Evolutionary conservation across 1,140 invertebrate species (phyloP).

Genomic region (Cepaea nemoralis): DNA sequence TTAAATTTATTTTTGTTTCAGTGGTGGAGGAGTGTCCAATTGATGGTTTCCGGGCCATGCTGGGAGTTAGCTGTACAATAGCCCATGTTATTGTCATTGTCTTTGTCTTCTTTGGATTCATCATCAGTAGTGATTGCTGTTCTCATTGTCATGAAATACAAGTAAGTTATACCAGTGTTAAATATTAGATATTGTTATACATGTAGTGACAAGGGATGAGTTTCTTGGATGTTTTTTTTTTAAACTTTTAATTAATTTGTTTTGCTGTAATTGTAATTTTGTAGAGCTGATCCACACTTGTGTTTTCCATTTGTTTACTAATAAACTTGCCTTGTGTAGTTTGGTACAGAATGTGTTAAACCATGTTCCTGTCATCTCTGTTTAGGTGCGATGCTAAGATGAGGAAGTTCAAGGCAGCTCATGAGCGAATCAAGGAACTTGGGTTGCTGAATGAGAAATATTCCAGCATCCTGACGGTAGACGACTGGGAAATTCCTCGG

Average conservation of each 20-base stretch:
- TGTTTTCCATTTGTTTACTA: too few relatives aligned
- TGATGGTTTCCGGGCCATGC: slow-evolving; percentile 77
- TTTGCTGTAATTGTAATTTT: too few relatives aligned
- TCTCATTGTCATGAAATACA: slow-evolving; percentile 75
- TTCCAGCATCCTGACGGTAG: slow-evolving; percentile 75
- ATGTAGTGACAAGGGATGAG: too few relatives aligned
- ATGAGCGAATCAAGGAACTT: slow-evolving; percentile 82
- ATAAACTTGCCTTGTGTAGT: too few relatives aligned
- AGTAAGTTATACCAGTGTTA: too few relatives aligned
- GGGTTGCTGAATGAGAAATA: slow-evolving; percentile 75
- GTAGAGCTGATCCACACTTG: too few relatives aligned
- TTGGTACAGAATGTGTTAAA: too few relatives aligned
- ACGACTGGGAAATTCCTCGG: slow-evolving; percentile 88
- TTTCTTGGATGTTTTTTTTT: too few relatives aligned
- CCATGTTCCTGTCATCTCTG: too few relatives aligned
- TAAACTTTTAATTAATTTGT: too few relatives aligned
- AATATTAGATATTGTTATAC: too few relatives aligned
- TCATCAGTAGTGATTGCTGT: slow-evolving; percentile 76
- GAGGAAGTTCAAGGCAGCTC: slow-evolving; percentile 72
- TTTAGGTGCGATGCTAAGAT: slow-evolving; percentile 82
- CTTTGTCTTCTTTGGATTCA: slow-evolving; percentile 78
- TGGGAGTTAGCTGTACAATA: slow-evolving; percentile 81
- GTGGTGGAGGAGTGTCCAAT: slow-evolving; percentile 75
- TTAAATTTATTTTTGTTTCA: background rate
- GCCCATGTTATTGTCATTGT: slow-evolving; percentile 82